Percentiles rank a stretch among this genome's conserved stretches.
Evolutionary conservation across 2,888 invertebrate genomes (phyloP).

Genomic region (Plagiodera versicolora): DNA sequence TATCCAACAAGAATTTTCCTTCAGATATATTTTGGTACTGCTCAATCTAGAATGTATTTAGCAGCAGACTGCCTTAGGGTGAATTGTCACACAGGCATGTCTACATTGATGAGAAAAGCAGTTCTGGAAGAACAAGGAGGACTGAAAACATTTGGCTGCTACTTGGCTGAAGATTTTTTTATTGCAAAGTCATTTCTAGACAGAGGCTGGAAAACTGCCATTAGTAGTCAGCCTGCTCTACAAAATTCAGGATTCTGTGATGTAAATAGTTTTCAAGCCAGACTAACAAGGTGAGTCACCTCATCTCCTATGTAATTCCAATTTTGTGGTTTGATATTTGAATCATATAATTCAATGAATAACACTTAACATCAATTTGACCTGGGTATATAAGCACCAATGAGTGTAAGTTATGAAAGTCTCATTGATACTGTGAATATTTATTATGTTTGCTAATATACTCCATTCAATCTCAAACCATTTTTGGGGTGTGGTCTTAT

Average conservation of each 20-base stretch:
- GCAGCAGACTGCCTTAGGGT: slow-evolving; percentile 88
- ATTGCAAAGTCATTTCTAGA: slow-evolving; percentile 88
- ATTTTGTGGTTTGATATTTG: no score
- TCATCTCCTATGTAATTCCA: not conserved
- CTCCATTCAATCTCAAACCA: no score
- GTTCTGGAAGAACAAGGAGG: slow-evolving; percentile 93
- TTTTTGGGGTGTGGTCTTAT: no score
- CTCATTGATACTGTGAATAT: no score
- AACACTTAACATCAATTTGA: no score
- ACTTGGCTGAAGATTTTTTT: slow-evolving; percentile 98
- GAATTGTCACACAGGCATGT: slow-evolving; percentile 99
- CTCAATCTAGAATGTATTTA: slow-evolving; percentile 93
- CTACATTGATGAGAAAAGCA: slow-evolving; percentile 85
- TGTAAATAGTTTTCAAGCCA: slow-evolving; percentile 81
- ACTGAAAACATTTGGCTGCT: slow-evolving; percentile 85
- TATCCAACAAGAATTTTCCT: slow-evolving; percentile 5
- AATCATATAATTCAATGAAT: no score
- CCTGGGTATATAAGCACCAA: no score
- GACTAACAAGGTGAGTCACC: slow-evolving; percentile 61
- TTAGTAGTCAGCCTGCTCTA: slow-evolving; percentile 91
- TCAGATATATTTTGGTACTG: slow-evolving; percentile 93
- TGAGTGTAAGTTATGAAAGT: no score
- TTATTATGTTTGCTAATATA: no score
- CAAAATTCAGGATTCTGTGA: slow-evolving; percentile 93
- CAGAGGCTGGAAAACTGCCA: slow-evolving; percentile 86